These are phyloP conservation scores for Marmota monax DNA, from an alignment of 2,113 vertebrate genomes.

Conservation along the genomic window DNA sequence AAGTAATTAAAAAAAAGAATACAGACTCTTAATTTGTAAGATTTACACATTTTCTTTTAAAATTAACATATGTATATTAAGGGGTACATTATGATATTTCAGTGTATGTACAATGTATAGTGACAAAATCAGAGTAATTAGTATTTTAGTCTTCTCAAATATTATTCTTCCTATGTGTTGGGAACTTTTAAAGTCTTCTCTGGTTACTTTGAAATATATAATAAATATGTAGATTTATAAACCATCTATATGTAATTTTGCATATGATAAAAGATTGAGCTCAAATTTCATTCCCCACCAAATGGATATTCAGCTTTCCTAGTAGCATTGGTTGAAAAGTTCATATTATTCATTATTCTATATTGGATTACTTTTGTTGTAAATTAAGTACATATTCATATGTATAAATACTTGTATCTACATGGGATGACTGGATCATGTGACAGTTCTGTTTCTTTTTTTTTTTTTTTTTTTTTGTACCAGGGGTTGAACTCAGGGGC, in stretches of 20 bases:
- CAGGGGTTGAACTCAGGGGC: no score
- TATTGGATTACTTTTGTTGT: constrained; percentile 25
- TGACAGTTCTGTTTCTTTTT: no score
- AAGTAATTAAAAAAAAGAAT: no score
- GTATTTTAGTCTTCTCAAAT: neutral
- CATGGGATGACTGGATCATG: no score
- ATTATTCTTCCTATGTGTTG: neutral
- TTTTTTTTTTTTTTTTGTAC: no score
- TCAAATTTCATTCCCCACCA: neutral
- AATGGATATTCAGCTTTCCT: neutral
- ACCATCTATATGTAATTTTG: neutral
- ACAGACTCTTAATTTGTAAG: neutral
- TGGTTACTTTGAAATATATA: neutral
- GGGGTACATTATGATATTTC: neutral
- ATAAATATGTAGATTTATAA: constrained; percentile 20
- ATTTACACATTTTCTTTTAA: neutral
- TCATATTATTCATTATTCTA: neutral
- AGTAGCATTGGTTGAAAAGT: neutral
- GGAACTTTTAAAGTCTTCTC: neutral
- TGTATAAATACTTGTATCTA: neutral
- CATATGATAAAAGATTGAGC: neutral
- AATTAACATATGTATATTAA: neutral
- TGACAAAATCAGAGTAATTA: neutral
- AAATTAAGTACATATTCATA: neutral
- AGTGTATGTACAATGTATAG: neutral